Conservation (phyloP, 2,113 vertebrate species). For the Scomber japonicus region DNA sequence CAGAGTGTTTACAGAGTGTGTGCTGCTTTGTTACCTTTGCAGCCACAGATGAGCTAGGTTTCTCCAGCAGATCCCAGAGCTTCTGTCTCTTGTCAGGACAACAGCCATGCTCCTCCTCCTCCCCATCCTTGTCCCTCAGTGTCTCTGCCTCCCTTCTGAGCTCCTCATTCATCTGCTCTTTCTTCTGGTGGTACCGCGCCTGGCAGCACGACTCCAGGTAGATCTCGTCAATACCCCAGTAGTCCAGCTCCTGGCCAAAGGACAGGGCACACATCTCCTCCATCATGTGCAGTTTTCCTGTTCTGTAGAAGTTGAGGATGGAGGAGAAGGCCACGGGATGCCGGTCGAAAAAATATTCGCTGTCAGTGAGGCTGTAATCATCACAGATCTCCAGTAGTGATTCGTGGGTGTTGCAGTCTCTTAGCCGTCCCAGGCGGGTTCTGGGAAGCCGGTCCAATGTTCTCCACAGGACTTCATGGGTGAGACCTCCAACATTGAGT, state of each 20-base stretch:
- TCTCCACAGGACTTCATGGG: constrained; percentile 97
- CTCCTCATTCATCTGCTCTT: constrained; percentile 99
- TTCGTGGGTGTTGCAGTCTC: constrained; percentile 97
- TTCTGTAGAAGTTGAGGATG: constrained; percentile 99
- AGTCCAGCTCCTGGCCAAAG: constrained; percentile 99
- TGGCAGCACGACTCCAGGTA: constrained; percentile 99
- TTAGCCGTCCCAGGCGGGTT: constrained; percentile 93
- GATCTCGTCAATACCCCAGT: constrained; percentile 99
- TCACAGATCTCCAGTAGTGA: constrained; percentile 96
- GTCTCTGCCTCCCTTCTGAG: constrained; percentile 95
- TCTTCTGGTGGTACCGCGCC: constrained; percentile 98
- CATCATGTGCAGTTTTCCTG: constrained; percentile 99
- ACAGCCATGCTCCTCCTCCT: constrained; percentile 93
- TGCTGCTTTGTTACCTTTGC: constrained; percentile 91
- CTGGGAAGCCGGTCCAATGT: constrained; percentile 97
- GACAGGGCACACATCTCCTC: constrained; percentile 99
- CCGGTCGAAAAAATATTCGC: constrained; percentile 97
- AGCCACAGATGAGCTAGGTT: constrained; percentile 96
- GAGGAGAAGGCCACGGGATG: constrained; percentile 98
- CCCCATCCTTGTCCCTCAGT: constrained; percentile 92
- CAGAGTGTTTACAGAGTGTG: too few relatives aligned
- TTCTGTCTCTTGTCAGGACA: constrained; percentile 96
- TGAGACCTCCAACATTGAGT: constrained; percentile 97
- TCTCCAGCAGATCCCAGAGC: constrained; percentile 98
- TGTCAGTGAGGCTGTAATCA: constrained; percentile 94